Percentiles rank a stretch among this genome's conserved stretches.
phyloP scores from a whole-genome alignment of 2,797 vertebrate genomes.

The Rhinichthys osculus region DNA sequence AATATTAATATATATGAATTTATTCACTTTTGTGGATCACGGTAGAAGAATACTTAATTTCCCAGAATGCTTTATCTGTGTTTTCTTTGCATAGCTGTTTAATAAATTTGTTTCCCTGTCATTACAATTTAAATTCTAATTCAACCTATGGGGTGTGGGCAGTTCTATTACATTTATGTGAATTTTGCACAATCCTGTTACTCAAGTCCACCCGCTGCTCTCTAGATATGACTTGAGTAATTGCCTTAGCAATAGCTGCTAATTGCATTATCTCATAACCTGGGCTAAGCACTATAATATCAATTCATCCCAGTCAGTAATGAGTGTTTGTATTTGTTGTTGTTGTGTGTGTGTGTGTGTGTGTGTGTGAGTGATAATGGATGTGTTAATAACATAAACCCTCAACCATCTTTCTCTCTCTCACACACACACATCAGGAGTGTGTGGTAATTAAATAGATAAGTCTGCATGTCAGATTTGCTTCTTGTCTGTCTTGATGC shows the following conservation, averaged over 20 bases:
- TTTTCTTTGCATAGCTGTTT: neutral
- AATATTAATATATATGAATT: neutral
- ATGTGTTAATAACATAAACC: constrained; percentile 48
- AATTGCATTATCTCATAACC: constrained; percentile 16
- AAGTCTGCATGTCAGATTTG: constrained; percentile 60
- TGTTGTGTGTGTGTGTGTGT: neutral
- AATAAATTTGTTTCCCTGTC: neutral
- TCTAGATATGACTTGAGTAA: neutral
- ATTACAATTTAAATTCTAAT: neutral
- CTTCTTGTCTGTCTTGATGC: constrained; percentile 57
- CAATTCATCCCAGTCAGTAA: constrained; percentile 31
- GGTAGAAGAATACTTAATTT: neutral
- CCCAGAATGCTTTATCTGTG: neutral
- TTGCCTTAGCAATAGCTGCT: neutral
- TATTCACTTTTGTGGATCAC: neutral
- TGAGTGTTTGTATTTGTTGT: neutral
- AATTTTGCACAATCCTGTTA: neutral
- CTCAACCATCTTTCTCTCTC: constrained; percentile 22
- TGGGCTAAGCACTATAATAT: constrained; percentile 26
- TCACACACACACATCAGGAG: constrained; percentile 57
- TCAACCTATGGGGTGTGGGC: neutral
- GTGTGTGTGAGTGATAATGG: constrained; percentile 35
- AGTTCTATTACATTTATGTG: neutral
- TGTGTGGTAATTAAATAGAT: constrained; percentile 73
- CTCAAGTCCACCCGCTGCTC: neutral